Evolutionary conservation across 2,797 vertebrate genomes (phyloP), one percentile per base, ranked within the genome.

Genomic region (Lacerta viridis): DNA sequence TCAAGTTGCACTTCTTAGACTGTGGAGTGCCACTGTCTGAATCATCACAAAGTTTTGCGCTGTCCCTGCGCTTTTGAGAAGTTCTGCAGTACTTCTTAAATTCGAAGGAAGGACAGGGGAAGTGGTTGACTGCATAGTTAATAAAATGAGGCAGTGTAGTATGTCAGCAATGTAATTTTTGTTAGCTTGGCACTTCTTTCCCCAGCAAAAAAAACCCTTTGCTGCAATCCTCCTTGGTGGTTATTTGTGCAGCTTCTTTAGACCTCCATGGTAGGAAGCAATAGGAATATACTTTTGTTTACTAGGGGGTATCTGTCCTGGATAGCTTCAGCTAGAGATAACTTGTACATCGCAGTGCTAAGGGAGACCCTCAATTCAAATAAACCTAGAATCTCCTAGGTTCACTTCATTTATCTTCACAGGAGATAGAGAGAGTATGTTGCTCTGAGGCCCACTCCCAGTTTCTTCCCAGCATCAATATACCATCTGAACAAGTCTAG

Each of bases 111-210:
- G 50, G 10, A 20, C 71, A n/a, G 10, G 80, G 66, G 46, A 88
- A 87, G 55, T 81, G 1, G 36, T 23, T 17, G 41, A 68, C 7
- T 9, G 74, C 84, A 46, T 75, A 71, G 3, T n/a, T 78, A 46
- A 79, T 23, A 33, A 4, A 2, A 10, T 84, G 80, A 81, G 66
- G 23, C 4, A 80, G 55, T 75, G 23, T 33, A 76, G 0, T 83
- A 25, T 83, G 41, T 81, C 64, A 88, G 55, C n/a, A 68, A 69
- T 75, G 50, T 27, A 64, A 82, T 82, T 17, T 39, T 82, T 82
- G 29, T 82, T 77, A 68, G n/a, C 8, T 27, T 55, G 41, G 18
- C 23, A 82, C 23, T 29, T 29, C 23, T 46, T 77, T 39, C 9
- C 61, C 27, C 1, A 50, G 27, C 5, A 88, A 68, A 64, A 50